These are phyloP conservation scores for Anthopleura sola DNA, from an alignment of 64 coral and sea anemone genomes.

Conservation along the genomic window DNA sequence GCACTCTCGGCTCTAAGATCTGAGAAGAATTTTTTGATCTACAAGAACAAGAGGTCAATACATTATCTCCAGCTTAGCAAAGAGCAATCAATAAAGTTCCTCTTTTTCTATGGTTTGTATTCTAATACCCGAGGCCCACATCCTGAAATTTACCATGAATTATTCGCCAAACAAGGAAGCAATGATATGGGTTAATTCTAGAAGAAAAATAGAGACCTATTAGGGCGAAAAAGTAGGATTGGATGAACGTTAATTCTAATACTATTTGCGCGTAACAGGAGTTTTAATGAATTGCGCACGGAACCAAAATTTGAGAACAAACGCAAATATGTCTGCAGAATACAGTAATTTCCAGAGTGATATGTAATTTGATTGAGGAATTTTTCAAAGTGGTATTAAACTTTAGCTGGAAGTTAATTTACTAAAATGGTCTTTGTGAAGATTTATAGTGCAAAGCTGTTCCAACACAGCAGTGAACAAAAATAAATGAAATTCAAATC, in stretches of 20 bases:
- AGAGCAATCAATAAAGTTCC: neutral
- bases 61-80: slow-evolving; percentile 6
- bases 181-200: neutral
- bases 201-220: slow-evolving; percentile 1
- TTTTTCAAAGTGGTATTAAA: neutral
- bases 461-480: neutral
- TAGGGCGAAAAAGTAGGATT: neutral
- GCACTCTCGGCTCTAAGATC: neutral
- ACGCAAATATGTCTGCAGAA: neutral
- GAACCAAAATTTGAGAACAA: neutral
- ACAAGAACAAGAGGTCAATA: neutral
- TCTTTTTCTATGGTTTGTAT: neutral
- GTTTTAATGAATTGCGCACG: neutral
- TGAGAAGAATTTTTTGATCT: neutral
- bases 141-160: neutral
- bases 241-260: neutral
- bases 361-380: neutral
- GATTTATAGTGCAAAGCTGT: neutral
- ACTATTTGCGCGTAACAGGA: neutral
- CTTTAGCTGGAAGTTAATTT: neutral
- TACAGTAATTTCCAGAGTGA: neutral
- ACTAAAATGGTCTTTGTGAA: neutral
- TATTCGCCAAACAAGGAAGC: neutral
- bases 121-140: neutral
- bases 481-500: neutral